Base-by-base conservation (phyloP, 2,797 vertebrate genomes). In the Cirrhinus mrigala region DNA sequence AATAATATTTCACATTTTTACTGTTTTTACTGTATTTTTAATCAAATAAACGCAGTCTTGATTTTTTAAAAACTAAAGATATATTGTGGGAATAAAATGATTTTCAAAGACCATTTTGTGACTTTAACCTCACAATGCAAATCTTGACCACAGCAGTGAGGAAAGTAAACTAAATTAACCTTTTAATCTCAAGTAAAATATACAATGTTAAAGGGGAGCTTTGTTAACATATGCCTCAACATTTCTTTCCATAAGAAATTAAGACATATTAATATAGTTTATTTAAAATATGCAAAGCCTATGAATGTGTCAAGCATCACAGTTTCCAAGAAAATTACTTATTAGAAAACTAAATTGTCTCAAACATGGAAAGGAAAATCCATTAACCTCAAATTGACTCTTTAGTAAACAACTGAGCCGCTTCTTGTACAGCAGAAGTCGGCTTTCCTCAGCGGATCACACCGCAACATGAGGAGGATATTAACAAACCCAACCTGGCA, bases 321-420 rank as follows among this genome's bases (percentile, higher is more conserved):
- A 68, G 15, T 68, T 83, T 68, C 29, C 15, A 37, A 27, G 60
- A 84, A 78, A 84, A 69, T 68, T 58, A 85, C 79, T 88, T 71
- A 85, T 83, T 83, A 86, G 52, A 86, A 79, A 84, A 54, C 68
- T 18, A 46, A 70, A 58, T 24, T 16, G 37, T 76, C 54, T 89
- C 37, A 84, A 84, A 84, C 50, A 69, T 71, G 77, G 74, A 46
- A 64, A 81, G 12, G 12, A 81, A 82, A 86, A 68, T 79, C 52
- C 37, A 87, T 86, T 81, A 87, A 87, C 81, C 81, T 79, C 48
- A 68, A 56, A 69, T 70, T 79, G 68, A 79, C 70, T 87, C 71
- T 74, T 79, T 18, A 62, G 84, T 84, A 89, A 89, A 73, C 71
- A 86, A 83, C 15, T 15, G 60, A 68, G 74, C 27, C 50, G 2